A percentile compares a stretch with the other conserved stretches of the same genome.
Evolutionary conservation across 2,113 vertebrate genomes (phyloP).

Genomic region (Siniperca knerii): DNA sequence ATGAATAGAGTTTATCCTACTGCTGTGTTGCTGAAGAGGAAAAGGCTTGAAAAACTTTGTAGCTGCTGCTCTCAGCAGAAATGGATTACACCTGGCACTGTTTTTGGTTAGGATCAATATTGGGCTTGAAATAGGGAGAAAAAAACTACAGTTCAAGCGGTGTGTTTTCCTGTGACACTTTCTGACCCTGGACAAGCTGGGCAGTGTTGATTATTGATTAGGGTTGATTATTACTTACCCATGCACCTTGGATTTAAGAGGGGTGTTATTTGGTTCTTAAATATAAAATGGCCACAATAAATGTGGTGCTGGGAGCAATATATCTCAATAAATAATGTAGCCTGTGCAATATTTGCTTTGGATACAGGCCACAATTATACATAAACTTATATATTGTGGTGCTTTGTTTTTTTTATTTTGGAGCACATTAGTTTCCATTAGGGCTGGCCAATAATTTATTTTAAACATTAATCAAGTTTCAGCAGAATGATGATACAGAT

Average conservation of each 20-base stretch:
- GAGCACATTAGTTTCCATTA: conserved; percentile 2
- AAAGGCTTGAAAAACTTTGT: conserved; percentile 43
- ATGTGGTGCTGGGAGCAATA: conserved; percentile 8
- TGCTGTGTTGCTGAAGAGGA: conserved; percentile 11
- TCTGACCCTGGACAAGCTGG: conserved; percentile 15
- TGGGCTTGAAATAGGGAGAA: conserved; percentile 17
- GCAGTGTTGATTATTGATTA: conserved; percentile 44
- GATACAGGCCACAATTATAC: not conserved
- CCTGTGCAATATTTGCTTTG: conserved; percentile 25
- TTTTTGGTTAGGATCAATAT: conserved; percentile 41
- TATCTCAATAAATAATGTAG: conserved; percentile 17
- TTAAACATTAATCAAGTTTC: not conserved
- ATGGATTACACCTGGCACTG: conserved; percentile 49
- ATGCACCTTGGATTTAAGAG: conserved; percentile 27
- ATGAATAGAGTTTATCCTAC: conserved; percentile 31
- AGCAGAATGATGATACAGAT: not conserved
- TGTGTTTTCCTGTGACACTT: conserved; percentile 3
- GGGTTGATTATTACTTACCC: conserved; percentile 36
- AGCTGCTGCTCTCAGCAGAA: conserved; percentile 51
- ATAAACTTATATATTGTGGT: not conserved
- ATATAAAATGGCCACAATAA: conserved; percentile 28
- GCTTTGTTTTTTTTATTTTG: not conserved
- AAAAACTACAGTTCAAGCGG: not conserved
- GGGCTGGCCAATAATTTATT: not conserved
- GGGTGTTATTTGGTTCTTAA: conserved; percentile 23